A percentile compares a stretch with the other conserved stretches of the same genome.
Evolutionary conservation across 2,888 invertebrate species (phyloP).

Genomic region (Nasonovia ribisnigri): DNA sequence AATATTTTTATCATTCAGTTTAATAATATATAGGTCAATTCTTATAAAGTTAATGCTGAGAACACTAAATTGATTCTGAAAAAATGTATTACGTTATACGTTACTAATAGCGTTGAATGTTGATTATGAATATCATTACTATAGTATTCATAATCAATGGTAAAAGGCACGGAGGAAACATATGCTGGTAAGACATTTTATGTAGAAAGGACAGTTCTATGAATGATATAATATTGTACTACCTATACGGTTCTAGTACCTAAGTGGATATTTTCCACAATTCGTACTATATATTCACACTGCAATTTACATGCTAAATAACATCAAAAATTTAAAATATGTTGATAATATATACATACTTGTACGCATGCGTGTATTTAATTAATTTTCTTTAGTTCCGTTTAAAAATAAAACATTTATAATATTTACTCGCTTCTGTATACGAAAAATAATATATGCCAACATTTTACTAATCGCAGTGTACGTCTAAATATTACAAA

Average conservation of each 20-base stretch:
- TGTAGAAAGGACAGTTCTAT: not conserved
- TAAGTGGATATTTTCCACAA: no score
- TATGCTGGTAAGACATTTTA: not conserved
- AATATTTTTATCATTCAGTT: not conserved
- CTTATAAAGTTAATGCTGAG: not conserved
- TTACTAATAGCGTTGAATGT: not conserved
- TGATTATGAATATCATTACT: no score
- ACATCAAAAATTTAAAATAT: no score
- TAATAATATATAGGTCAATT: not conserved
- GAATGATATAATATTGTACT: not conserved
- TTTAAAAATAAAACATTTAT: no score
- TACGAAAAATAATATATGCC: no score
- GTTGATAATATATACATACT: no score
- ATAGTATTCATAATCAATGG: no score
- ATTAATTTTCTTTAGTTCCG: no score
- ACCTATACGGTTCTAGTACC: not conserved
- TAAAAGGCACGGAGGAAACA: not conserved
- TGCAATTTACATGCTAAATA: no score
- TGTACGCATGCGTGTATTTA: no score
- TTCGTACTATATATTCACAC: no score
- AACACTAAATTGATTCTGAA: not conserved
- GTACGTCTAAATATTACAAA: not conserved
- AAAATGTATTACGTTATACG: not conserved
- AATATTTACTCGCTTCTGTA: no score
- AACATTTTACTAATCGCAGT: not conserved